Evolutionary conservation across 1,140 invertebrate genomes (phyloP).

Genomic region (Elymnias hypermnestra): DNA sequence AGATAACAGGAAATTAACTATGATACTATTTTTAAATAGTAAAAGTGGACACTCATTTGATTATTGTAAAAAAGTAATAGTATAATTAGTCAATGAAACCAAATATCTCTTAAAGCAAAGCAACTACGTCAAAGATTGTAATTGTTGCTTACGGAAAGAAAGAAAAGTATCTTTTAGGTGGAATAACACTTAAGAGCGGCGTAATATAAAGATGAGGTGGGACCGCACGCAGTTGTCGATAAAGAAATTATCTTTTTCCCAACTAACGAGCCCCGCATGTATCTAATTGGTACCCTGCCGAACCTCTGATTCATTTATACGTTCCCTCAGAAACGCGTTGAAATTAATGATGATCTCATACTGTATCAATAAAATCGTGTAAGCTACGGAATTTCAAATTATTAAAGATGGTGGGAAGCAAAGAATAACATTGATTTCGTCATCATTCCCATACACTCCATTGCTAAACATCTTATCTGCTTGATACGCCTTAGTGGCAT

Average conservation of each 20-base stretch:
- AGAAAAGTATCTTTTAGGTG: conserved; percentile 2
- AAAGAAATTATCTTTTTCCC: conserved; percentile 64
- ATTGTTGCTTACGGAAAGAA: too few relatives aligned
- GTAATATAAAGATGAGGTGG: conserved; percentile 9
- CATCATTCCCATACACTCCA: too few relatives aligned
- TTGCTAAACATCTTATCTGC: too few relatives aligned
- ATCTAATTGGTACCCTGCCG: conserved; percentile 57
- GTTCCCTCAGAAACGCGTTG: conserved; percentile 28
- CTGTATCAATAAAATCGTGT: conserved; percentile 24
- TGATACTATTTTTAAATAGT: too few relatives aligned
- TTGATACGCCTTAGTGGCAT: too few relatives aligned
- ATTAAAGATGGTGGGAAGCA: neutral
- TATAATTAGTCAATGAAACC: too few relatives aligned
- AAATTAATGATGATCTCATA: conserved; percentile 29
- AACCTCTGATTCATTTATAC: conserved; percentile 36
- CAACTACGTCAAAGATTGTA: too few relatives aligned
- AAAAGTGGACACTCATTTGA: too few relatives aligned
- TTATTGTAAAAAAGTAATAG: too few relatives aligned
- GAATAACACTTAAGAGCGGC: conserved; percentile 10
- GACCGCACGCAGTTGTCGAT: conserved; percentile 52
- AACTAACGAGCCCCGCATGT: conserved; percentile 50
- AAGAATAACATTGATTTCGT: neutral
- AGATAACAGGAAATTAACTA: too few relatives aligned
- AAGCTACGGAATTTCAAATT: conserved; percentile 7
- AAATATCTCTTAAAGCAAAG: too few relatives aligned